Conservation (phyloP, 2,797 vertebrate genomes). For the Epinephelus malabaricus region DNA sequence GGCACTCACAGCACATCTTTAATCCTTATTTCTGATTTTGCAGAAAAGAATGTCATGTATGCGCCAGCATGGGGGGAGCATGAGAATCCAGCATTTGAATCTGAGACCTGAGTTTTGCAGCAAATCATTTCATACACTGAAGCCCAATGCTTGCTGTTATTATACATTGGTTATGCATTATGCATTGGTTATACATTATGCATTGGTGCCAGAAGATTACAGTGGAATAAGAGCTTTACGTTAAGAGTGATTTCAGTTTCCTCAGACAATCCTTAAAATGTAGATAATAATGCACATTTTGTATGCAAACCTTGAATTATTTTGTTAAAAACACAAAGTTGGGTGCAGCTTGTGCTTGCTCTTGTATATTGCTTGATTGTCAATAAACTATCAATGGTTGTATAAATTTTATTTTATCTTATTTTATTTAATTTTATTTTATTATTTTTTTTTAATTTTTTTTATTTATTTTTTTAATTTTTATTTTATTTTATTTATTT, state of each 20-base stretch:
- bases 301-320: neutral
- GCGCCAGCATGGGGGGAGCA: slow-evolving; percentile 41
- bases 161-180: too few relatives aligned
- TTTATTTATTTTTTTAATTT: too few relatives aligned
- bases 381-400: slow-evolving; percentile 20
- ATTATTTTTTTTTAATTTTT: neutral
- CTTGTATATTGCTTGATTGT: neutral
- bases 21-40: slow-evolving; percentile 21
- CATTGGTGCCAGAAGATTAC: neutral
- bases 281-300: neutral
- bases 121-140: neutral
- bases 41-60: slow-evolving; percentile 25
- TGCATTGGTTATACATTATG: too few relatives aligned
- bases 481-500: neutral
- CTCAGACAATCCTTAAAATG: neutral
- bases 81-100: slow-evolving; percentile 76
- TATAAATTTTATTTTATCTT: neutral
- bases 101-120: neutral
- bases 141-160: neutral
- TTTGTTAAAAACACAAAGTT: neutral
- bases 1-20: neutral
- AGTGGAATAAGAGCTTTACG: neutral
- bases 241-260: neutral
- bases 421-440: neutral
- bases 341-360: neutral